Percentiles rank a stretch among this genome's conserved stretches.
phyloP scores from a whole-genome alignment of 2,888 invertebrate genomes.

The Dexiosoma caninum region DNA sequence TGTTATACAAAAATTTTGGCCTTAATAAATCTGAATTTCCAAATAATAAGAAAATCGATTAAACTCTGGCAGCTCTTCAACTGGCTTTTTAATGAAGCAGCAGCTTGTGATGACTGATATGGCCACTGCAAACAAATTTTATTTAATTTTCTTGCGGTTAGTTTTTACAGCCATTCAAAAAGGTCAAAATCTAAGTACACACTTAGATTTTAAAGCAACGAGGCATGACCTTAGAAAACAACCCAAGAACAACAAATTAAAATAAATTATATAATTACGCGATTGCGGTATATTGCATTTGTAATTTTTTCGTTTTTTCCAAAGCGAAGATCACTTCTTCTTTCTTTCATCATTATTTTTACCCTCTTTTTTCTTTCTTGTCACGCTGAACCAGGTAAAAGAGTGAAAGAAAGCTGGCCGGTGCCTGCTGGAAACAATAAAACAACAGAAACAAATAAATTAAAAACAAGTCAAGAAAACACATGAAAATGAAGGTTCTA shows the following conservation, averaged over 20 bases:
- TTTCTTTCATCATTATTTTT: background rate
- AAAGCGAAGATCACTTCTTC: conserved; percentile 18
- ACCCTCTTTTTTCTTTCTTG: background rate
- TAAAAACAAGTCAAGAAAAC: conserved; percentile 11
- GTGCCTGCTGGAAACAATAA: background rate
- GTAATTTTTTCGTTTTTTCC: background rate
- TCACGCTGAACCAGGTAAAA: background rate
- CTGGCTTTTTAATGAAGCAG: too few species aligned
- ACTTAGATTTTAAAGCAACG: conserved; percentile 35
- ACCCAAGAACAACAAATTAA: conserved; percentile 12
- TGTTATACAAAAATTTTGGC: too few species aligned
- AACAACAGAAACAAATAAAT: background rate
- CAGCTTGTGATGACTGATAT: background rate
- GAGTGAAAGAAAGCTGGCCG: background rate
- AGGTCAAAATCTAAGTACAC: background rate
- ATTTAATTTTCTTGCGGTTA: too few species aligned
- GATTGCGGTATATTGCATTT: background rate
- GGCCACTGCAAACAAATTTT: background rate
- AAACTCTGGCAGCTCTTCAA: too few species aligned
- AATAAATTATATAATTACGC: conserved; percentile 40
- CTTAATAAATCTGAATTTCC: too few species aligned
- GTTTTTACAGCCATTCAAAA: background rate
- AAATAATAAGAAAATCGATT: too few species aligned
- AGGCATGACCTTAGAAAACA: conserved; percentile 43
- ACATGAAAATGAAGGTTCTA: conserved; percentile 52